Conservation (phyloP, 2,113 vertebrate species). For the Menidia beryllina region DNA sequence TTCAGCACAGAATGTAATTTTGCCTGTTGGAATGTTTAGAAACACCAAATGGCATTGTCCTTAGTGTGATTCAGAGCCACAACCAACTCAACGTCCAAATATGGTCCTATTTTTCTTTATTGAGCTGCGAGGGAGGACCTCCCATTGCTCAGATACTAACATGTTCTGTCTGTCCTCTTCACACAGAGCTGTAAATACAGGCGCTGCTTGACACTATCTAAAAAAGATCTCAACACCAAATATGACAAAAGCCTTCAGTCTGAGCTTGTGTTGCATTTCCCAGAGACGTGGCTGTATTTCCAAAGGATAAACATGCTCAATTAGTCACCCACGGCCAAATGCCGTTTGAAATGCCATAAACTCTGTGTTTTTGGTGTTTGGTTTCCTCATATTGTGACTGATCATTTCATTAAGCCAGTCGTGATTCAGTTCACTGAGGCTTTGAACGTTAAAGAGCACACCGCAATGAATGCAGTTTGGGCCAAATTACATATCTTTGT, state of each 20-base stretch:
- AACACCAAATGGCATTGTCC: conserved; percentile 65
- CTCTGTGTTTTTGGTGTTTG: conserved; percentile 55
- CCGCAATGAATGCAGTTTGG: neutral
- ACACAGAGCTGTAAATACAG: conserved; percentile 72
- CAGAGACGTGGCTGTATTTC: conserved; percentile 28
- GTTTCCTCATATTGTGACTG: conserved; percentile 40
- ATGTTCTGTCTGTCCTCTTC: conserved; percentile 72
- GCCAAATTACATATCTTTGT: neutral
- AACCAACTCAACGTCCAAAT: conserved; percentile 71
- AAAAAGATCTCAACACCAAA: conserved; percentile 60
- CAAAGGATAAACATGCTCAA: conserved; percentile 50
- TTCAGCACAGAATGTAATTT: conserved; percentile 38
- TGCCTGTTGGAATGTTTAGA: conserved; percentile 69
- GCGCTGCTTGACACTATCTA: conserved; percentile 59
- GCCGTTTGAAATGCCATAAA: conserved; percentile 29
- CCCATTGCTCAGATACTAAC: conserved; percentile 63
- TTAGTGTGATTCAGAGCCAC: conserved; percentile 66
- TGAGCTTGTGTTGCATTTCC: conserved; percentile 34
- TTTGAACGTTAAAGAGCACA: conserved; percentile 13
- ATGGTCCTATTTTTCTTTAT: conserved; percentile 75
- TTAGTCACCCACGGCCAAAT: conserved; percentile 41
- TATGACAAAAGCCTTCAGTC: conserved; percentile 42
- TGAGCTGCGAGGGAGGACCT: conserved; percentile 68
- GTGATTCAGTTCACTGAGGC: conserved; percentile 22
- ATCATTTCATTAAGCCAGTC: conserved; percentile 38